Evolutionary conservation across 2,888 invertebrate genomes (phyloP).

Genomic region (Mechanitis mazaeus): DNA sequence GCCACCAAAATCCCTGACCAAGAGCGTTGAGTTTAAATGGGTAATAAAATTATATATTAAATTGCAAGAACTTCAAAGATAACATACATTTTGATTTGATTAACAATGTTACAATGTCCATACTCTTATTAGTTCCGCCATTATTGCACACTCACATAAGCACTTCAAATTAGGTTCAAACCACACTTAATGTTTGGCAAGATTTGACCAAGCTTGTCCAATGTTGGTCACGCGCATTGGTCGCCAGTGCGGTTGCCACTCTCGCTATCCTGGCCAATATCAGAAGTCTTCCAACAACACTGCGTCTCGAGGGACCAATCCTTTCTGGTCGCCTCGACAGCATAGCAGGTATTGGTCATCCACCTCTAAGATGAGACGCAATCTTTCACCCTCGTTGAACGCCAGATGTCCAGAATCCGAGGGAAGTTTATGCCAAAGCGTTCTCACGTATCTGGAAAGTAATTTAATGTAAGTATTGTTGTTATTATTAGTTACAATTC

Average conservation of each 20-base stretch:
- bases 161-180: no score
- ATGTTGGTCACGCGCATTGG: slow-evolving; percentile 47
- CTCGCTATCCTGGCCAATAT: slow-evolving; percentile 67
- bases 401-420: slow-evolving; percentile 86
- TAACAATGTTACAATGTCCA: no score
- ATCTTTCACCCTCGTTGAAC: slow-evolving; percentile 85
- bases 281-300: slow-evolving; percentile 77
- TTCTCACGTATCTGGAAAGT: slow-evolving; percentile 79
- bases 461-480: neutral
- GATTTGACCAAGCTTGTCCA: neutral
- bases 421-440: slow-evolving; percentile 84
- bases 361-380: slow-evolving; percentile 84
- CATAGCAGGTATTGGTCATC: slow-evolving; percentile 86
- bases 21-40: slow-evolving; percentile 31
- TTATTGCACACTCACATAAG: no score
- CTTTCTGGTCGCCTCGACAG: slow-evolving; percentile 85
- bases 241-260: slow-evolving; percentile 67
- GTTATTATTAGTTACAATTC: neutral
- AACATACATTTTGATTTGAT: no score
- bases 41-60: slow-evolving; percentile 45
- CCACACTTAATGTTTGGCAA: slow-evolving; percentile 20
- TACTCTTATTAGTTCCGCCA: no score
- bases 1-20: slow-evolving; percentile 30
- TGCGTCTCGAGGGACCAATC: slow-evolving; percentile 84
- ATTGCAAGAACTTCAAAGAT: neutral